Percentiles rank a stretch among this genome's conserved stretches.
phyloP scores from a whole-genome alignment of 2,888 invertebrate genomes.

The Busseola fusca region DNA sequence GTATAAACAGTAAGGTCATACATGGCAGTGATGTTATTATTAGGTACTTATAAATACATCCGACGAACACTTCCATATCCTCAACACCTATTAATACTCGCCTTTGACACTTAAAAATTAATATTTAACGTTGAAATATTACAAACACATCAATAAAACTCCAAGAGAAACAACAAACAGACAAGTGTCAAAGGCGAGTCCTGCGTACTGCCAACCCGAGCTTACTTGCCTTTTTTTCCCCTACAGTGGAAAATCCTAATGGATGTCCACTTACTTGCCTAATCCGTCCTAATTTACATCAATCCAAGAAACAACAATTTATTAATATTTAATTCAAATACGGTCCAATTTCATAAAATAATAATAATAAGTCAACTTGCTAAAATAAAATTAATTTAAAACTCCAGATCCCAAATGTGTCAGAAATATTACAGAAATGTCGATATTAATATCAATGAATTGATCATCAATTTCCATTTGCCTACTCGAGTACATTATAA shows the following conservation, averaged over 20 bases:
- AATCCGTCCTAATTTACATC: constrained; percentile 75
- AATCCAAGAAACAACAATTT: constrained; percentile 76
- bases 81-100: constrained; percentile 51
- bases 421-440: constrained; percentile 57
- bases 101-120: constrained; percentile 73
- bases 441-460: constrained; percentile 64
- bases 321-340: constrained; percentile 72
- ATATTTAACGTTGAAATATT: constrained; percentile 82
- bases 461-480: constrained; percentile 69
- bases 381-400: constrained; percentile 64
- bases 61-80: constrained; percentile 71
- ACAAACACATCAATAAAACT: constrained; percentile 78
- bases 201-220: constrained; percentile 75
- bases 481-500: constrained; percentile 77
- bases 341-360: constrained; percentile 70
- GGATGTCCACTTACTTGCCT: constrained; percentile 68
- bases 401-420: constrained; percentile 73
- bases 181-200: constrained; percentile 71
- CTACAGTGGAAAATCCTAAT: too few species aligned
- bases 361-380: constrained; percentile 59
- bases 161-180: constrained; percentile 80
- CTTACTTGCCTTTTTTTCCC: constrained; percentile 67
- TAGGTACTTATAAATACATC: constrained; percentile 80
- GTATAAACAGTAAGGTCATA: constrained; percentile 89
- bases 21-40: constrained; percentile 88